A percentile compares a stretch with the other conserved stretches of the same genome.
Conservation (phyloP, 2,797 vertebrate genomes). For the Brotula barbata region DNA sequence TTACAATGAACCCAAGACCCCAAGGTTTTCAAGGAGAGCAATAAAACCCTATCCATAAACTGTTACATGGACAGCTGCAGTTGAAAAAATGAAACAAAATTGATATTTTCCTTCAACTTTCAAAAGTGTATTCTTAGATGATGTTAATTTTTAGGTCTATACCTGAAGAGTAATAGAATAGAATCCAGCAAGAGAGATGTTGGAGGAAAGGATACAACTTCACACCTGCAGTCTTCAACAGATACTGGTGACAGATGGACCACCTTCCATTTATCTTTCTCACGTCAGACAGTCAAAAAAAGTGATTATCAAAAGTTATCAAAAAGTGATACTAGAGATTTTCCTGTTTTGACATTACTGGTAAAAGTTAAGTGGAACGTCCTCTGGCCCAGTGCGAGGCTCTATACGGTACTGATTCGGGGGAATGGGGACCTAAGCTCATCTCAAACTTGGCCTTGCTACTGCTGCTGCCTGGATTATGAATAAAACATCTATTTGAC, state of each 20-base stretch:
- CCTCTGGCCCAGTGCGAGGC: conserved; percentile 52
- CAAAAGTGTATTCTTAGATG: neutral
- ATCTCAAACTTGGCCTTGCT: conserved; percentile 79
- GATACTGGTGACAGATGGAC: neutral
- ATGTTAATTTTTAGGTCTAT: neutral
- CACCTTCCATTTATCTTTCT: conserved; percentile 21
- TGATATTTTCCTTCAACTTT: neutral
- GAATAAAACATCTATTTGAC: conserved; percentile 83
- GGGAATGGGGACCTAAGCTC: conserved; percentile 68
- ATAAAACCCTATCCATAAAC: neutral
- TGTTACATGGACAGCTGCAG: neutral
- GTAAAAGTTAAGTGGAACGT: conserved; percentile 60
- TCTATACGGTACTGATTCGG: conserved; percentile 55
- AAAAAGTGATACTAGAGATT: conserved; percentile 38
- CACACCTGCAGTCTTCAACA: neutral
- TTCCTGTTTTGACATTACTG: conserved; percentile 63
- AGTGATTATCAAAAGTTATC: conserved; percentile 43
- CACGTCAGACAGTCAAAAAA: conserved; percentile 14
- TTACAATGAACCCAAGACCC: no score
- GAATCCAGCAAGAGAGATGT: neutral
- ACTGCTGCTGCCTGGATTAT: conserved; percentile 69
- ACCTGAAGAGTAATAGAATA: neutral
- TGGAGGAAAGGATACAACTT: no score
- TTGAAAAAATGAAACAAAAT: neutral
- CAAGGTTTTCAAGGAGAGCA: no score